Evolutionary conservation across 2,888 invertebrate species (phyloP).

Genomic region (Luperina testacea): DNA sequence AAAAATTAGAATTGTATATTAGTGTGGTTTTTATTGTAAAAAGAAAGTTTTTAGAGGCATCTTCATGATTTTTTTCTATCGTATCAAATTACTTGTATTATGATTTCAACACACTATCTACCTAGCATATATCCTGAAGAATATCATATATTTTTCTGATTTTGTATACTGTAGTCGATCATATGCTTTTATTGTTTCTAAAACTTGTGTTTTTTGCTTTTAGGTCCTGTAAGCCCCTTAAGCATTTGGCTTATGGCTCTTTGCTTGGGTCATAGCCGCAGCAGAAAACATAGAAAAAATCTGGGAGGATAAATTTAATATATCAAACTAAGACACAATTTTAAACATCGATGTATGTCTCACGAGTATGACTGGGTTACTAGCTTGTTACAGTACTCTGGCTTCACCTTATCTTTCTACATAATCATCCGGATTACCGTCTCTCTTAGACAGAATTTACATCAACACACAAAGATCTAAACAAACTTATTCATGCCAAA

Average conservation of each 20-base stretch:
- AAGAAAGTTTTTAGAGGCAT: too few relatives aligned
- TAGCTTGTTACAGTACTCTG: neutral
- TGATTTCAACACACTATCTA: too few relatives aligned
- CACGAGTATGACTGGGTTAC: neutral
- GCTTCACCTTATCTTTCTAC: neutral
- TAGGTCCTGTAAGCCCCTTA: neutral
- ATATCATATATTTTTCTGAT: too few relatives aligned
- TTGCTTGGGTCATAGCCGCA: neutral
- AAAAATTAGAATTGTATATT: too few relatives aligned
- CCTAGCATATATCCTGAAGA: too few relatives aligned
- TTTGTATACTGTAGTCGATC: too few relatives aligned
- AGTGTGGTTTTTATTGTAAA: too few relatives aligned
- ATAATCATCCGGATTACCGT: conserved; percentile 7
- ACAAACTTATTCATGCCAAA: conserved; percentile 26
- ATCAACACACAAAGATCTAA: conserved; percentile 8
- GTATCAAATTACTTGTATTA: too few relatives aligned
- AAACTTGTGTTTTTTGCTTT: too few relatives aligned
- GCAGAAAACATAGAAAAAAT: neutral
- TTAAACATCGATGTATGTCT: neutral
- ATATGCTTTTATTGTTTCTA: too few relatives aligned
- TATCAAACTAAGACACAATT: neutral
- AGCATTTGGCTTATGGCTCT: neutral
- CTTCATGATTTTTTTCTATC: too few relatives aligned
- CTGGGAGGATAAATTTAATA: neutral
- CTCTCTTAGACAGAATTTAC: conserved; percentile 15